phyloP scores from a whole-genome alignment of 2,797 vertebrate species.

The Otus scops region DNA sequence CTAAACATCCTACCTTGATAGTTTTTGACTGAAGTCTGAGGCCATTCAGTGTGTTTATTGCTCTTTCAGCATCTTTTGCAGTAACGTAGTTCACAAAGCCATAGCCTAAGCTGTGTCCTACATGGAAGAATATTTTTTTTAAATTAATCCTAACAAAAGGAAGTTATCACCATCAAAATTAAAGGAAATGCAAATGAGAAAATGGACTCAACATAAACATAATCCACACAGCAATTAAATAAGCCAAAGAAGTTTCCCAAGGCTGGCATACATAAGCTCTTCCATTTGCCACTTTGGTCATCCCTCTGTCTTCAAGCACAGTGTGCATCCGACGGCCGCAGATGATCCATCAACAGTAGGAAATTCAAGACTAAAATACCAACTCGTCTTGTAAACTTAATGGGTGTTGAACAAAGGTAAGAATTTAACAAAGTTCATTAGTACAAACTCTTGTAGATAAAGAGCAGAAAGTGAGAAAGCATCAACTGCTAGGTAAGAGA shows the following conservation, averaged over 20 bases:
- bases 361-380: background rate
- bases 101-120: conserved; percentile 99
- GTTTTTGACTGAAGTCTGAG: conserved; percentile 99
- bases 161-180: background rate
- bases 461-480: background rate
- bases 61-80: conserved; percentile 98
- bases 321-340: rapidly evolving
- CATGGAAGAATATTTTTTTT: conserved; percentile 62
- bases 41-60: conserved; percentile 99
- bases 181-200: background rate
- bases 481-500: background rate
- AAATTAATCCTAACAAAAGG: background rate
- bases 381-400: background rate
- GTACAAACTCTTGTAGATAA: background rate
- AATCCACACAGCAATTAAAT: background rate
- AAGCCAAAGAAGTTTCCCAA: background rate
- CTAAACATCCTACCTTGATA: conserved; percentile 90
- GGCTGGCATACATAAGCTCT: background rate
- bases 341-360: background rate
- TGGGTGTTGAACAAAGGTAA: background rate
- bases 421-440: background rate
- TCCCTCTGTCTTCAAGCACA: background rate
- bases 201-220: background rate
- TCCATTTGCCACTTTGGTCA: background rate
- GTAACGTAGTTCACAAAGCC: conserved; percentile 99